These are phyloP conservation scores for Melanotaenia pygmaea DNA, from an alignment of 2,797 vertebrate genomes.

Conservation along the genomic window DNA sequence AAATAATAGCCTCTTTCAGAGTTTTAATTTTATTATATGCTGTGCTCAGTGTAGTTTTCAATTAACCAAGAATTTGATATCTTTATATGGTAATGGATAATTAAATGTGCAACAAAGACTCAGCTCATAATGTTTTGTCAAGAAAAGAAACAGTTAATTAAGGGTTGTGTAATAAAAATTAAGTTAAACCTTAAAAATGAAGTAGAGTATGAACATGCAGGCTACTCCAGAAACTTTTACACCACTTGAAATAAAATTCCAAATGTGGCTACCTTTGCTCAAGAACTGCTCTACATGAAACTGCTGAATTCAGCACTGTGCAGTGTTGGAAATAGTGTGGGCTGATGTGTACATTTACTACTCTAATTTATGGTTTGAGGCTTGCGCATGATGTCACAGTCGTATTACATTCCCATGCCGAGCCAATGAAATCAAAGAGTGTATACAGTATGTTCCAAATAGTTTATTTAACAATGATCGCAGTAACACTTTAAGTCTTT, in stretches of 20 bases:
- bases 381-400: slow-evolving; percentile 45
- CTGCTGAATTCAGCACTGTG: slow-evolving; percentile 28
- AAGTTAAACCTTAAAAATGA: too few relatives aligned
- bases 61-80: too few relatives aligned
- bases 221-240: not conserved
- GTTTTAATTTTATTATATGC: too few relatives aligned
- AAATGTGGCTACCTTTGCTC: not conserved
- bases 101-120: too few relatives aligned
- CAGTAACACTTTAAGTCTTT: slow-evolving; percentile 59
- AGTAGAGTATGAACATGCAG: too few relatives aligned
- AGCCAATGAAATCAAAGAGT: slow-evolving; percentile 54
- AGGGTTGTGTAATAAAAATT: too few relatives aligned
- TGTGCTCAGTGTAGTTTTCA: too few relatives aligned
- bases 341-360: slow-evolving; percentile 15
- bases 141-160: too few relatives aligned
- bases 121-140: too few relatives aligned
- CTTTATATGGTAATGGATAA: too few relatives aligned
- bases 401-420: slow-evolving; percentile 33
- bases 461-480: slow-evolving; percentile 59
- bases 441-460: slow-evolving; percentile 66
- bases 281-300: slow-evolving; percentile 11
- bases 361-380: slow-evolving; percentile 37
- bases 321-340: slow-evolving; percentile 6
- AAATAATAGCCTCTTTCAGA: too few relatives aligned
- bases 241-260: not conserved